These are phyloP conservation scores for Panagrolaimus sp. DNA, from an alignment of 1,140 invertebrate genomes.

Conservation along the genomic window DNA sequence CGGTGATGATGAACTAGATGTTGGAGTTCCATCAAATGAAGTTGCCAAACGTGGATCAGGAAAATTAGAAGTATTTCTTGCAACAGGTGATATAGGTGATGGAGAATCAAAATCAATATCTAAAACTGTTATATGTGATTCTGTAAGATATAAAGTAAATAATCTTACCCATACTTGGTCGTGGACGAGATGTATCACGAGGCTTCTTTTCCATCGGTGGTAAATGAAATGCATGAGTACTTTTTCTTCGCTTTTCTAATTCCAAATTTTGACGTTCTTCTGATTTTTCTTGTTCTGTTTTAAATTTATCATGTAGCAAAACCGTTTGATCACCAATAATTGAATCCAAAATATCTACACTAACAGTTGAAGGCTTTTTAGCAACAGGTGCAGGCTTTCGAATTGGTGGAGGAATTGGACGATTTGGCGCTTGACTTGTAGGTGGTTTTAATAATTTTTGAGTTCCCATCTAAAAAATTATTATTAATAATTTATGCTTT, in stretches of 20 bases:
- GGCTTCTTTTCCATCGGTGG: not conserved
- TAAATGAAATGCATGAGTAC: not conserved
- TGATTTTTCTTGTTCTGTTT: conserved; percentile 20
- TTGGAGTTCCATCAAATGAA: not conserved
- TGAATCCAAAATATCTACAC: not conserved
- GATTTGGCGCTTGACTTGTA: not conserved
- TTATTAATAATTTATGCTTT: too few species aligned
- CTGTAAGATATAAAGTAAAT: not conserved
- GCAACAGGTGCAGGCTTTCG: too few species aligned
- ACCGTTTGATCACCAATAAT: conserved; percentile 1
- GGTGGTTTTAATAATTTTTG: not conserved
- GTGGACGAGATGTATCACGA: not conserved
- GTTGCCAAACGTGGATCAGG: not conserved
- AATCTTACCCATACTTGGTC: not conserved
- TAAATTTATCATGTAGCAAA: conserved; percentile 2
- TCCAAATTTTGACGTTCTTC: conserved; percentile 19
- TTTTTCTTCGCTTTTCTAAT: conserved; percentile 15
- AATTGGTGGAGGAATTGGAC: not conserved
- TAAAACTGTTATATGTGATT: not conserved
- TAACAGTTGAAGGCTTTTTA: too few species aligned
- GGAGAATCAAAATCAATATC: conserved; percentile 3
- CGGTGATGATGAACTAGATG: not conserved
- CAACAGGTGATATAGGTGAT: not conserved
- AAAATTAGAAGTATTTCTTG: not conserved
- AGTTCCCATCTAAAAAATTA: not conserved